A percentile compares a stretch with the other conserved stretches of the same genome.
These are phyloP conservation scores for Eumaeus atala DNA, from an alignment of 1,140 invertebrate genomes.

Conservation along the genomic window DNA sequence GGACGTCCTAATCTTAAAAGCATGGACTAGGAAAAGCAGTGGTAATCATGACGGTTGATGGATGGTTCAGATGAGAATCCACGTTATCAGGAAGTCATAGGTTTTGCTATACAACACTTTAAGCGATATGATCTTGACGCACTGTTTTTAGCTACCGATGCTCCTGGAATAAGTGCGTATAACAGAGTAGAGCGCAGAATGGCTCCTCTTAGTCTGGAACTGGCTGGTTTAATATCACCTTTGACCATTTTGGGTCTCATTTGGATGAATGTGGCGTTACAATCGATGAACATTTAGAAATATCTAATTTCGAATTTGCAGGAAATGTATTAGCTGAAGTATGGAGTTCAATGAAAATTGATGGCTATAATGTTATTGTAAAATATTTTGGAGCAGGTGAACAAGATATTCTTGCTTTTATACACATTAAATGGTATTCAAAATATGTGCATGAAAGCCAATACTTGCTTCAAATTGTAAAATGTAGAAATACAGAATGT, in stretches of 20 bases:
- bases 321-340: conserved; percentile 19
- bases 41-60: conserved; percentile 11
- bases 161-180: conserved; percentile 46
- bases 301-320: conserved; percentile 22
- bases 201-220: conserved; percentile 54
- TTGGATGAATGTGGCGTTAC: conserved; percentile 31
- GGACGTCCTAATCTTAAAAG: too few species aligned
- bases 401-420: conserved; percentile 12
- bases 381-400: conserved; percentile 16
- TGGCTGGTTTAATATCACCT: conserved; percentile 51
- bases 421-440: conserved; percentile 17
- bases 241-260: conserved; percentile 54
- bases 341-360: conserved; percentile 22
- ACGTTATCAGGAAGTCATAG: conserved; percentile 21
- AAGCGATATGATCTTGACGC: conserved; percentile 26
- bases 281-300: conserved; percentile 19
- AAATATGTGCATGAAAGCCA: conserved; percentile 21
- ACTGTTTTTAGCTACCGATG: conserved; percentile 33
- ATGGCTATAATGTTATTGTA: conserved; percentile 18
- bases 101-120: conserved; percentile 27
- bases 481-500: too few species aligned
- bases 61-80: conserved; percentile 24
- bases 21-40: too few species aligned
- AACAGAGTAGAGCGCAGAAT: conserved; percentile 41
- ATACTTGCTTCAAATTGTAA: conserved; percentile 24